Conservation (phyloP, 2,797 vertebrate species). For the Leptodactylus fallax region DNA sequence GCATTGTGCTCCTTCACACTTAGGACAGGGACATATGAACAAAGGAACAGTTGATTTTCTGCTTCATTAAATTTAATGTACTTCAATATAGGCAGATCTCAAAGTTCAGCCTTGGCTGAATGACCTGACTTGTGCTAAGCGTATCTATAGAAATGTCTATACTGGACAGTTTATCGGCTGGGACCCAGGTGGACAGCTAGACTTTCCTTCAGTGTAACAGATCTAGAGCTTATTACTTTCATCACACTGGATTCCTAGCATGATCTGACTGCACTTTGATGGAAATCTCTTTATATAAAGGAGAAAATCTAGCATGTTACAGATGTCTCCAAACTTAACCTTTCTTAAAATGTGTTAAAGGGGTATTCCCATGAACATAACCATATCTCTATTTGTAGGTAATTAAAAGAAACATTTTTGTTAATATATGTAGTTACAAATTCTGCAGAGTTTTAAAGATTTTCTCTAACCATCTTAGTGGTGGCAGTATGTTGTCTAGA, state of each 20-base stretch:
- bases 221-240: background rate
- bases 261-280: background rate
- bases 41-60: background rate
- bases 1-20: slow-evolving; percentile 3
- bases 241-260: background rate
- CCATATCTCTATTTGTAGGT: too few species aligned
- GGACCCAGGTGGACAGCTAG: background rate
- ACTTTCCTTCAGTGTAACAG: background rate
- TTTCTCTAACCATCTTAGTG: too few species aligned
- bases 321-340: too few species aligned
- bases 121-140: background rate
- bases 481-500: too few species aligned
- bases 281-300: background rate
- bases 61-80: background rate
- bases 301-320: too few species aligned
- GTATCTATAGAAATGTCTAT: background rate
- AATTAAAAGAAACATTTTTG: too few species aligned
- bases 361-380: too few species aligned
- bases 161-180: background rate
- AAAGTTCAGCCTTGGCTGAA: background rate
- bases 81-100: background rate
- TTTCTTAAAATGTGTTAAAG: too few species aligned
- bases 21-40: background rate
- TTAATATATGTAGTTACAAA: too few species aligned
- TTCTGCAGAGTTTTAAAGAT: too few species aligned